Evolutionary conservation across 2,797 vertebrate species (phyloP), one percentile per base, ranked within the genome.

Genomic region (Acrossocheilus wenchowensis): DNA sequence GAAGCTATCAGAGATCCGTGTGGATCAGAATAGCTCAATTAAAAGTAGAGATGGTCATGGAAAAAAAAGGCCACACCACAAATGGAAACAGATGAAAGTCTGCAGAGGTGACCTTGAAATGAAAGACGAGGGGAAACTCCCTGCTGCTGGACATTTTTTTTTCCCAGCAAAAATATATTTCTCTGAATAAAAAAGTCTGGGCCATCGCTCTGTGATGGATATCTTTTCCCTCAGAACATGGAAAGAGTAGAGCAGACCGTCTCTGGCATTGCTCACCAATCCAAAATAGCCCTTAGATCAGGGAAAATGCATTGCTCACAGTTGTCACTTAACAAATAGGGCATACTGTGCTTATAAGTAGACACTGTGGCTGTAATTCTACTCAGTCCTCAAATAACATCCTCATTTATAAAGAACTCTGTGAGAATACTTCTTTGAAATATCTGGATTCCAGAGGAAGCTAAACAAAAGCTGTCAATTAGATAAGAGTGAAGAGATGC

Each of bases 11-110:
- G 62, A 84, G 79, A 60, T 79, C 74, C 66, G 41, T 41, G 85
- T 89, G 89, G 93, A 95, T 94, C 89, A 94, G 91, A 96, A 95
- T 95, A 95, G 93, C 92, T 92, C 78, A 87, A 92, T 92, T 92
- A 92, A 93, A 92, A 94, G 92, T 89, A 92, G 92, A 92, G 86
- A 90, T 9, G 83, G 80, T 71, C 82, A 92, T 90, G 94, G 93
- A 95, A 95, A 95, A 95, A 87, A 93, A 91, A 77, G 26, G 48
- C 77, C 48, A 57, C 41, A n/a, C 43, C 34, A 30, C 62, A 74
- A 89, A 87, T 87, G 84, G 83, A 88, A 83, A 68, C 62, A 57
- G 73, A 87, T 79, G 83, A 84, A 87, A 72, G 45, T 50, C 21
- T 30, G 19, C 11, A 54, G 50, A 74, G 82, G 81, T 88, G 88